Evolutionary conservation across 1,140 invertebrate species (phyloP), one percentile per base, ranked within the genome.

Genomic region (Mylabris phalerata): DNA sequence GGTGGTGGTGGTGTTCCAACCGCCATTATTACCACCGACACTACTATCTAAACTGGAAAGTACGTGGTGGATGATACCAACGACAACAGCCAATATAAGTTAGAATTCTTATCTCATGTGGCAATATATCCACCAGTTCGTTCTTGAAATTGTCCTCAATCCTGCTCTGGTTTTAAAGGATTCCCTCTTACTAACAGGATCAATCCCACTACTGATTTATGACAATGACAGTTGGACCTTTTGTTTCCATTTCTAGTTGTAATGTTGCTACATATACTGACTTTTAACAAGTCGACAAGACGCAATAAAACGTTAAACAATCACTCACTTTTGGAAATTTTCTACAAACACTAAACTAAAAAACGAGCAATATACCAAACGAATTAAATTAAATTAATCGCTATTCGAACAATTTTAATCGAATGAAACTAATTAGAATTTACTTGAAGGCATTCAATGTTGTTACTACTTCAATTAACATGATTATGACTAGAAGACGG

Each of bases 101-200:
- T 60, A 48, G 50, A 55, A 62, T 62, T 62, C 60, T 62, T 62
- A 62, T 62, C 60, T 55, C 50, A 55, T 27, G 42, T 40, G 39
- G 51, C 46, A 57, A 54, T 62, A 62, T 62, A 62, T 59, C 42
- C 42, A 11, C 24, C 45, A 40, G 48, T 54, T 58, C 49, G 55
- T 44, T 38, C 49, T 7, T 42, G 50, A 58, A 62, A 62, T 62
- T 59, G 60, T 62, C 60, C 60, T 58, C 50, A 62, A 62, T 59
- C 60, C 60, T 45, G 44, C 48, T 47, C 60, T 62, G 60, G 60
- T 62, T 55, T 62, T 62, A 62, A 48, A 59, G 60, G 60, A 62
- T 58, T 44, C 45, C 46, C 19, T 59, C 19, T 62, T 62, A 62
- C 60, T 59, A 62, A 62, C 60, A 62, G 60, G 50, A 62, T 62